Evolutionary conservation across 2,113 vertebrate species (phyloP), one percentile per base, ranked within the genome.

Genomic region (Erythrocebus patas): DNA sequence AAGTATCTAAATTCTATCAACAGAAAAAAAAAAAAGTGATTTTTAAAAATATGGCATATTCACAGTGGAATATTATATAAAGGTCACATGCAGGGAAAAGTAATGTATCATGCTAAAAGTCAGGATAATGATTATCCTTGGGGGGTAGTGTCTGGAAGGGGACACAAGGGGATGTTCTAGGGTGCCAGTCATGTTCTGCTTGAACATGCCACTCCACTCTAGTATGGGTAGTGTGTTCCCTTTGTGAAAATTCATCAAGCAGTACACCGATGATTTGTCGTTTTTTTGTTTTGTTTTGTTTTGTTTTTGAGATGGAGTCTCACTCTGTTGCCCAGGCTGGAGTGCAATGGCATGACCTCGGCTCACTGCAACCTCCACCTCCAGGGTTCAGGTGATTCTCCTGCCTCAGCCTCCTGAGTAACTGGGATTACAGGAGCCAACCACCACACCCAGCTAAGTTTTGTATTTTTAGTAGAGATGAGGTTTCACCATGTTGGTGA

Each of bases 191-290:
- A 64, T 79, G 10, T 83, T 91, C 68, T 89, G 45, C 38, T 61
- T 87, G 40, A 55, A 55, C 18, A 55, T 55, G 52, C 52, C 52
- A 55, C 52, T 55, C 52, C 18, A 55, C 18, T 55, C 52, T 18
- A 55, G 59, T 61, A 25, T 89, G 18, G 23, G 52, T 66, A 91
- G 27, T 83, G 18, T 52, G 5, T 91, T 95, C n/a, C 23, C 45
- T 95, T 70, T 89, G 35, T 35, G 40, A 86, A 93, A 97, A 95
- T 50, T 91, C 52, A 93, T 73, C 52, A 90, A 82, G 35, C 17
- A 92, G 48, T 23, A 68, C 4, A 73, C 30, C n/a, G 17, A 82
- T 80, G n/a, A 96, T 61, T 30, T 85, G 73, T 64, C 17, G 48
- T 14, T 38, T 27, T 68, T 96, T 83, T 55, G 52, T 55, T 20